These are phyloP conservation scores for Neoitamus cyanurus DNA, from an alignment of 2,888 invertebrate species.

Conservation along the genomic window DNA sequence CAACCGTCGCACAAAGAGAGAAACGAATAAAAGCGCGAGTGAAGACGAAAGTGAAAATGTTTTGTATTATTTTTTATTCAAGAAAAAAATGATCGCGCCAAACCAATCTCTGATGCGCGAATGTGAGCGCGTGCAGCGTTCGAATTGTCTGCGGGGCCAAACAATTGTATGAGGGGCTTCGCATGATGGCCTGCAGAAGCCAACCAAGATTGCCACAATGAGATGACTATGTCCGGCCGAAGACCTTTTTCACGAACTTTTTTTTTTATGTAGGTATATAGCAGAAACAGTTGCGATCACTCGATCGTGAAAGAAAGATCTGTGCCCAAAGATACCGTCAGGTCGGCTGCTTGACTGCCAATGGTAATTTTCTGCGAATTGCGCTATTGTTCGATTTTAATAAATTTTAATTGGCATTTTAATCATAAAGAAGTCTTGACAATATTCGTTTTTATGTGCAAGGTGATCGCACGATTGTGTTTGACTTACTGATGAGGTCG, in stretches of 20 bases:
- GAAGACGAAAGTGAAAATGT: slow-evolving; percentile 33
- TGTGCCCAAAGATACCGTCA: slow-evolving; percentile 11
- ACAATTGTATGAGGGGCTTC: not conserved
- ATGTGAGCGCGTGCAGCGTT: not conserved
- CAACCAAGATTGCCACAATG: not conserved
- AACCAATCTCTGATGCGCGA: slow-evolving; percentile 17
- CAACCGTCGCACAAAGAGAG: not conserved
- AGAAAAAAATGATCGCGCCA: not conserved
- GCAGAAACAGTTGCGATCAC: not conserved
- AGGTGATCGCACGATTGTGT: not conserved
- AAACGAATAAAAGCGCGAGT: not conserved
- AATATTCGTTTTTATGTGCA: not conserved
- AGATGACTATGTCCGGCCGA: slow-evolving; percentile 25
- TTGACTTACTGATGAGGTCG: not conserved
- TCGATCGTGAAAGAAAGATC: slow-evolving; percentile 32
- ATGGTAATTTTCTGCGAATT: not conserved
- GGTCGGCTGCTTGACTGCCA: not conserved
- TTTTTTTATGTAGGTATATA: not conserved
- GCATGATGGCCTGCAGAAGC: not conserved
- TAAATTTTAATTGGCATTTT: slow-evolving; percentile 22
- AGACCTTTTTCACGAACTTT: slow-evolving; percentile 2
- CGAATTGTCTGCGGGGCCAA: not conserved
- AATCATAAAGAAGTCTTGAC: not conserved
- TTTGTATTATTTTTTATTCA: not conserved
- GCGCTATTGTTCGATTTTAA: slow-evolving; percentile 8